These are phyloP conservation scores for Parascotia fuliginaria DNA, from an alignment of 2,888 invertebrate genomes.

Conservation along the genomic window DNA sequence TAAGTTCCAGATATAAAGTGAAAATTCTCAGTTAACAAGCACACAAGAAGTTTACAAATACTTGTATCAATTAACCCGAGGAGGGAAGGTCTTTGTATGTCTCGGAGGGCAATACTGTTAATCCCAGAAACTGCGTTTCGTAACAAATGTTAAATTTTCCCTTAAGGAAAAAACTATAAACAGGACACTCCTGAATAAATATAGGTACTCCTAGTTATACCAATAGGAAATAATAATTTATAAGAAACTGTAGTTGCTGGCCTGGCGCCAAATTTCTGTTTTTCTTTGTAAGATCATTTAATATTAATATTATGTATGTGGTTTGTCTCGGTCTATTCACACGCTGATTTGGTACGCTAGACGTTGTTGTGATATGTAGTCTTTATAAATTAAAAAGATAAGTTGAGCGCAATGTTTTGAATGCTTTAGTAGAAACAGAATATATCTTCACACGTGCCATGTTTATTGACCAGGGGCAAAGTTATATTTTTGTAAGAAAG, in stretches of 20 bases:
- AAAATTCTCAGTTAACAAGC: constrained; percentile 5
- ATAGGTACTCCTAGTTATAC: constrained; percentile 18
- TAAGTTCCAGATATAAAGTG: constrained; percentile 2
- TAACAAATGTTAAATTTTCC: constrained; percentile 17
- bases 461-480: not conserved
- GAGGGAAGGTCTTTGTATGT: constrained; percentile 33
- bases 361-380: constrained; percentile 1
- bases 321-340: constrained; percentile 17
- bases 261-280: constrained; percentile 25
- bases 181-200: constrained; percentile 31
- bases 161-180: constrained; percentile 23
- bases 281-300: constrained; percentile 23
- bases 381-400: not conserved
- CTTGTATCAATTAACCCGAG: constrained; percentile 15
- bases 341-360: not conserved
- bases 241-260: constrained; percentile 29
- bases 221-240: constrained; percentile 30
- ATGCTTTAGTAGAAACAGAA: not conserved
- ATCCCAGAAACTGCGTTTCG: constrained; percentile 26
- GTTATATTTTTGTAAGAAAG: no score
- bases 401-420: not conserved
- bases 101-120: constrained; percentile 21
- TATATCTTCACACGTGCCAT: not conserved
- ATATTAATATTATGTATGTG: constrained; percentile 26
- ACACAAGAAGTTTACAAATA: constrained; percentile 11